phyloP scores from a whole-genome alignment of 1,140 invertebrate genomes.

The Harpegnathos saltator region DNA sequence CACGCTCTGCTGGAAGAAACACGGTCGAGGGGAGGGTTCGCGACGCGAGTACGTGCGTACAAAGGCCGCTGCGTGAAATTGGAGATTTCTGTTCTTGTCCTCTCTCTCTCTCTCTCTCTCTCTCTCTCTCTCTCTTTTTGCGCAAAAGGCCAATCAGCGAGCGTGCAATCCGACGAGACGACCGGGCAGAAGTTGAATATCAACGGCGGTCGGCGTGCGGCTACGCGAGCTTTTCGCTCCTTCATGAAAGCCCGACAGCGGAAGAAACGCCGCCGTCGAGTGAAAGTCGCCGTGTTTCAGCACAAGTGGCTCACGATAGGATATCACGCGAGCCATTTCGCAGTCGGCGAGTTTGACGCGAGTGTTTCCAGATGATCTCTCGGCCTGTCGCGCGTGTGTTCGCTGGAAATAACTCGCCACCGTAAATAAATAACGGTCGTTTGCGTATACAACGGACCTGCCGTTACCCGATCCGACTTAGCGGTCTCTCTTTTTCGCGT shows the following conservation, averaged over 20 bases:
- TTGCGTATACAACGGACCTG: background rate
- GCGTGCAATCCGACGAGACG: conserved; percentile 1
- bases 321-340: conserved; percentile 38
- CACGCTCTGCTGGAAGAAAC: conserved; percentile 15
- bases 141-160: conserved; percentile 60
- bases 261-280: conserved; percentile 12
- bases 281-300: conserved; percentile 47
- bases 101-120: no score
- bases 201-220: background rate
- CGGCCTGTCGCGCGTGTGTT: no score
- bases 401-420: background rate
- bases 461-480: background rate
- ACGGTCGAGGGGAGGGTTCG: background rate
- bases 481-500: no score
- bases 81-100: conserved; percentile 55
- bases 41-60: conserved; percentile 25
- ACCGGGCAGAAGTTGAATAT: conserved; percentile 46
- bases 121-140: no score
- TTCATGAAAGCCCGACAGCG: conserved; percentile 6
- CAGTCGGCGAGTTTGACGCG: background rate
- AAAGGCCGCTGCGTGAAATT: conserved; percentile 65
- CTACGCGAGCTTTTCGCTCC: conserved; percentile 47
- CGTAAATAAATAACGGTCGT: background rate
- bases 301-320: conserved; percentile 22
- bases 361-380: background rate